Conservation (phyloP, 2,888 invertebrate species). For the Gari tellinella region DNA sequence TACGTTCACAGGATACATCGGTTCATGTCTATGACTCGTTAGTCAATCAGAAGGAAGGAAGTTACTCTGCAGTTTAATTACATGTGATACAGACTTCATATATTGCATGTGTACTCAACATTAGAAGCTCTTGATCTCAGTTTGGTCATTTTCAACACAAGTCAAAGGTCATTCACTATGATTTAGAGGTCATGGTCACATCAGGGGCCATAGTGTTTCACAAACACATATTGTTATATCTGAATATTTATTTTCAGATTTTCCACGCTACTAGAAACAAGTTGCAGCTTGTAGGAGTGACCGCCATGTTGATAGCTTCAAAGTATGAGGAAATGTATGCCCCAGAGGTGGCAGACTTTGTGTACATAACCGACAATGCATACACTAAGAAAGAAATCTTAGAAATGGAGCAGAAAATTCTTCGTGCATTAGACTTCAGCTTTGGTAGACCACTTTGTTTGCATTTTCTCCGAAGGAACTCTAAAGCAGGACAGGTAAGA, state of each 20-base stretch:
- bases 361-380: constrained; percentile 95
- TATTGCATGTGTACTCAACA: too few species aligned
- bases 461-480: constrained; percentile 92
- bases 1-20: too few species aligned
- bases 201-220: too few species aligned
- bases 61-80: too few species aligned
- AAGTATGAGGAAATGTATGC: constrained; percentile 98
- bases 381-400: constrained; percentile 92
- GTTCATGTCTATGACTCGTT: too few species aligned
- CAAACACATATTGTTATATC: too few species aligned
- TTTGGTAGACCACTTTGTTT: constrained; percentile 94
- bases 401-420: constrained; percentile 92
- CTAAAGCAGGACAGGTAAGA: constrained; percentile 86
- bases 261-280: constrained; percentile 88
- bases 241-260: constrained; percentile 60
- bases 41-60: too few species aligned
- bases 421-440: constrained; percentile 91
- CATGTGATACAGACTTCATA: too few species aligned
- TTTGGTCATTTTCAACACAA: too few species aligned
- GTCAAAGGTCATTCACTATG: too few species aligned
- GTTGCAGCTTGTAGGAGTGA: constrained; percentile 94
- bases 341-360: constrained; percentile 94
- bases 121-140: too few species aligned
- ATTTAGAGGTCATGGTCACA: too few species aligned
- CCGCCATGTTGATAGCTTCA: constrained; percentile 94